A percentile compares a stretch with the other conserved stretches of the same genome.
Conservation (phyloP, 2,888 invertebrate genomes). For the Pediacus dermestoides region DNA sequence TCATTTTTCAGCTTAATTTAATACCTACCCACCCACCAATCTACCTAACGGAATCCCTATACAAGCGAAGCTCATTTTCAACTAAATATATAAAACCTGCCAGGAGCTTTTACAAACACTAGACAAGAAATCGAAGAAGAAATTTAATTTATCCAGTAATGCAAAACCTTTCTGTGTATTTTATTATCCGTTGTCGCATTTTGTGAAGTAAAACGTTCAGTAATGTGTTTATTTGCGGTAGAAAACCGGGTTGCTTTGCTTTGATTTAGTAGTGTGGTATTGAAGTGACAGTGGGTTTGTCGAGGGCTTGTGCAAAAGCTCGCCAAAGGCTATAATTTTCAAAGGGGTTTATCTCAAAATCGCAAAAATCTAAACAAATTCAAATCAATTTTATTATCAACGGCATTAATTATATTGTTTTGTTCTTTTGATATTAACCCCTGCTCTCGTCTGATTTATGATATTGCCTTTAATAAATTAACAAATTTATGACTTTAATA, state of each 20-base stretch:
- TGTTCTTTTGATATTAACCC: too few relatives aligned
- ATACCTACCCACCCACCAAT: too few relatives aligned
- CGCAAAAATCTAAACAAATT: slow-evolving; percentile 1
- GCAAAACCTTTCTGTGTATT: slow-evolving; percentile 9
- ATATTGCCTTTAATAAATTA: too few relatives aligned
- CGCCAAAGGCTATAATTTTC: slow-evolving; percentile 30
- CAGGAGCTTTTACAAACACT: too few relatives aligned
- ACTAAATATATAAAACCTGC: too few relatives aligned
- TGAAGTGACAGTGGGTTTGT: slow-evolving; percentile 48
- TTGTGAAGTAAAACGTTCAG: slow-evolving; percentile 23
- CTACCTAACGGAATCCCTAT: too few relatives aligned
- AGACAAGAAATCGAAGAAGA: too few relatives aligned
- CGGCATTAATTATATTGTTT: too few relatives aligned
- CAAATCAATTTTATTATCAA: not conserved
- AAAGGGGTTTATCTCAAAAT: slow-evolving; percentile 1
- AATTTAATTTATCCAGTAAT: not conserved
- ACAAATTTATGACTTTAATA: too few relatives aligned
- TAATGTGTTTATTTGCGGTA: slow-evolving; percentile 39
- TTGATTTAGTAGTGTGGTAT: slow-evolving; percentile 47
- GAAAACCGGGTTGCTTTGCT: slow-evolving; percentile 31
- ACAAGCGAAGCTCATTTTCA: too few relatives aligned
- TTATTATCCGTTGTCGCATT: slow-evolving; percentile 26
- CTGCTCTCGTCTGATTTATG: too few relatives aligned
- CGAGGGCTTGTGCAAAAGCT: slow-evolving; percentile 37
- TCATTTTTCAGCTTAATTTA: too few relatives aligned